These are phyloP conservation scores for Melanaphis sacchari DNA, from an alignment of 1,140 invertebrate genomes.

Conservation along the genomic window DNA sequence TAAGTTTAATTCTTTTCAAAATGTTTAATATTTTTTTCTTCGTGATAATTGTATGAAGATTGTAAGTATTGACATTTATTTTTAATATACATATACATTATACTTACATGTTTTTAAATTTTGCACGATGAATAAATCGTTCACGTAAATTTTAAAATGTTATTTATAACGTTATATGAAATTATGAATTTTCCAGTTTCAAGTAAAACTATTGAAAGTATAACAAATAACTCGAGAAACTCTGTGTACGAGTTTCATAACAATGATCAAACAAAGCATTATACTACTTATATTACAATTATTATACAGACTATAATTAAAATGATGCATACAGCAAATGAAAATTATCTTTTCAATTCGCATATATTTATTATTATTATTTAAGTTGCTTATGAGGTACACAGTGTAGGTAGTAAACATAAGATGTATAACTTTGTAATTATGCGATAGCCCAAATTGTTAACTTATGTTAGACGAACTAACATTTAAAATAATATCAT, in stretches of 20 bases:
- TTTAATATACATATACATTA: neutral
- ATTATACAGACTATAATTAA: neutral
- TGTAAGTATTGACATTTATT: neutral
- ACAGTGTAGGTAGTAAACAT: neutral
- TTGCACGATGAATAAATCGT: neutral
- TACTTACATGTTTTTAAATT: neutral
- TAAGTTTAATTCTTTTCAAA: neutral
- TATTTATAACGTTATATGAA: neutral
- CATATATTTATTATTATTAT: neutral
- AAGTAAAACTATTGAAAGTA: neutral
- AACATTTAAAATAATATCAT: no score
- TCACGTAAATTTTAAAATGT: neutral
- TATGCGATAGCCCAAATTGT: neutral
- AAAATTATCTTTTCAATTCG: neutral
- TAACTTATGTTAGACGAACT: neutral
- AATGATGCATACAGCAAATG: neutral
- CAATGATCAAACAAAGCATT: neutral
- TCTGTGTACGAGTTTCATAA: neutral
- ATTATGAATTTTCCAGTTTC: neutral
- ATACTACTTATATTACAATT: neutral
- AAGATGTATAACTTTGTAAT: neutral
- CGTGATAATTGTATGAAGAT: neutral
- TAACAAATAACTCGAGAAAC: neutral
- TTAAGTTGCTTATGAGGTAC: neutral
- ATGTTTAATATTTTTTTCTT: neutral